These are phyloP conservation scores for Eurystomus glaucurus DNA, from an alignment of 2,797 vertebrate genomes.

Conservation along the genomic window DNA sequence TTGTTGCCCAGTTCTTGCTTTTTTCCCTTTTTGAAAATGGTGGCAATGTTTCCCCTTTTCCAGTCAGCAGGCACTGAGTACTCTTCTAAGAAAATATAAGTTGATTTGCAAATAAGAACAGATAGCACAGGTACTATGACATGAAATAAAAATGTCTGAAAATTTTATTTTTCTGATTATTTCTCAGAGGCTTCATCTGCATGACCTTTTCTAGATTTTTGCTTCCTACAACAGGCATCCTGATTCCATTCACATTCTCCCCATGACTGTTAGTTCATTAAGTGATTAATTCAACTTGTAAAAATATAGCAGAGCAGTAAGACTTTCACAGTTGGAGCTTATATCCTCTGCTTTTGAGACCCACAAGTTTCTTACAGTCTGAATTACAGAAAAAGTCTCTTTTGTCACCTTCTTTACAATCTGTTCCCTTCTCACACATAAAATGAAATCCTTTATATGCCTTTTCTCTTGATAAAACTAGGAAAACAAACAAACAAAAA, in stretches of 20 bases:
- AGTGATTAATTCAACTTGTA: background rate
- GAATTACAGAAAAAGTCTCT: background rate
- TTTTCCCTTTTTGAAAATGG: too few relatives aligned
- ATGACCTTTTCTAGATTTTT: background rate
- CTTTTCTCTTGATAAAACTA: background rate
- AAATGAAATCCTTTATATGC: background rate
- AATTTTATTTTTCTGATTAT: background rate
- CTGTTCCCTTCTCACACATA: background rate
- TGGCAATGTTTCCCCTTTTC: too few relatives aligned
- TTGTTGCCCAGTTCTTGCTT: too few relatives aligned
- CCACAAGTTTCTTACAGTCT: background rate
- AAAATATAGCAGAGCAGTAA: background rate
- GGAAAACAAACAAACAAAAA: rapidly evolving
- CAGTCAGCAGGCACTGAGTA: background rate
- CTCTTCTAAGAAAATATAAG: background rate
- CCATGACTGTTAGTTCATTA: background rate
- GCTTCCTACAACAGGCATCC: background rate
- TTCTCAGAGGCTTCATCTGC: background rate
- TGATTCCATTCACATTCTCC: background rate
- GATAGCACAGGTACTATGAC: background rate
- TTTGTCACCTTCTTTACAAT: background rate
- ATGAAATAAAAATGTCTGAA: background rate
- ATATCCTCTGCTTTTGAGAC: background rate
- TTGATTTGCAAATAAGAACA: background rate
- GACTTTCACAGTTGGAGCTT: background rate